Conservation (phyloP, 53 echinoderm and acorn worm genomes). For the Echinarachnius parma region DNA sequence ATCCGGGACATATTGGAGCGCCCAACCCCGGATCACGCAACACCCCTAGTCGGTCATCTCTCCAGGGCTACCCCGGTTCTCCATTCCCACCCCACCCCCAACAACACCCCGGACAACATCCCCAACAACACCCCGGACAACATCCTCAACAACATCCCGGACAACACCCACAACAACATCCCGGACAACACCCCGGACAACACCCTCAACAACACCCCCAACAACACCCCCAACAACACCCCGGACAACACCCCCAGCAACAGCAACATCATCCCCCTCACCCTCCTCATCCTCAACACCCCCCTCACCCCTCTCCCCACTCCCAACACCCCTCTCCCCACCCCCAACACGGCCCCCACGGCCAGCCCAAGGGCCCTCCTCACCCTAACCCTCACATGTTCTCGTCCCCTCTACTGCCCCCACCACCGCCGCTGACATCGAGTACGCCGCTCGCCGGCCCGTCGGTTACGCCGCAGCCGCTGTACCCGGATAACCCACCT, state of each 20-base stretch:
- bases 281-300: slow-evolving; percentile 1
- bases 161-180: slow-evolving; percentile 33
- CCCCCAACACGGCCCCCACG: slow-evolving; percentile 48
- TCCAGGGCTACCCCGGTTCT: background rate
- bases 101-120: background rate
- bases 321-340: slow-evolving; percentile 29
- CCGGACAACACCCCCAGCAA: slow-evolving; percentile 7
- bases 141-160: slow-evolving; percentile 41
- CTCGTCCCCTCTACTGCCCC: slow-evolving; percentile 84
- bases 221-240: background rate
- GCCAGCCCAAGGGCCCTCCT: slow-evolving; percentile 18
- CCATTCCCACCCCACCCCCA: slow-evolving; percentile 16
- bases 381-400: slow-evolving; percentile 77
- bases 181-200: slow-evolving; percentile 17
- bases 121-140: slow-evolving; percentile 11
- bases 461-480: slow-evolving; percentile 55
- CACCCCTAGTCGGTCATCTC: slow-evolving; percentile 7
- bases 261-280: background rate
- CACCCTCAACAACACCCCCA: slow-evolving; percentile 53
- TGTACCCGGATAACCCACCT: slow-evolving; percentile 20
- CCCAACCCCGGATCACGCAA: slow-evolving; percentile 19
- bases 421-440: slow-evolving; percentile 96
- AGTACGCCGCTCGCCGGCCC: slow-evolving; percentile 68
- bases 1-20: slow-evolving; percentile 35
- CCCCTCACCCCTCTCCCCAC: slow-evolving; percentile 36